phyloP scores from a whole-genome alignment of 2,797 vertebrate species.

The Chanos chanos region DNA sequence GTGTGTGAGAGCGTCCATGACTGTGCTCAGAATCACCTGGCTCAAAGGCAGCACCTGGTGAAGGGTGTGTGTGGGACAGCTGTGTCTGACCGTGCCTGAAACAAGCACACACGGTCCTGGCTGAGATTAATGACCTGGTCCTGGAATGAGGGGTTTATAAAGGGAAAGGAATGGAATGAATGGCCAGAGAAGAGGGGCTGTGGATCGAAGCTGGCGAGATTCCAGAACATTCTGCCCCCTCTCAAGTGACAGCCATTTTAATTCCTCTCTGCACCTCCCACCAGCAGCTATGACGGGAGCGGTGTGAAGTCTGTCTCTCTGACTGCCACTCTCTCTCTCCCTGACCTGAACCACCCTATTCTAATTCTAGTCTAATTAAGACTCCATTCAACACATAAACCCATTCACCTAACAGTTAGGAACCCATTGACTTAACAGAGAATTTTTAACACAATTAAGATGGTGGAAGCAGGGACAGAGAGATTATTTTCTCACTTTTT shows the following conservation, averaged over 20 bases:
- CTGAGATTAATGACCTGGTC: constrained; percentile 84
- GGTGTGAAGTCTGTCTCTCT: constrained; percentile 11
- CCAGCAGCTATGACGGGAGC: constrained; percentile 31
- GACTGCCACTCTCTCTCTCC: neutral
- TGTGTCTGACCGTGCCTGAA: constrained; percentile 78
- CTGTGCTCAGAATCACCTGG: constrained; percentile 52
- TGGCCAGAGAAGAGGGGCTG: constrained; percentile 57
- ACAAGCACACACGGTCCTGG: constrained; percentile 76
- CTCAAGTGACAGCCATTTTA: constrained; percentile 60
- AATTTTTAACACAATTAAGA: no score
- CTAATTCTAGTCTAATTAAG: constrained; percentile 6
- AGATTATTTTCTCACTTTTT: no score
- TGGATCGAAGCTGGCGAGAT: constrained; percentile 64
- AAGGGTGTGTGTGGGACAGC: constrained; percentile 65
- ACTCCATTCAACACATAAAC: constrained; percentile 11
- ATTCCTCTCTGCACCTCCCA: constrained; percentile 43
- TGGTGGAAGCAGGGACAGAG: no score
- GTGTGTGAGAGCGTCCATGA: neutral
- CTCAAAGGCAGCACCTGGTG: constrained; percentile 63
- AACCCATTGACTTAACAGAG: no score
- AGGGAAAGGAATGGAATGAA: constrained; percentile 75
- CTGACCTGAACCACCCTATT: neutral
- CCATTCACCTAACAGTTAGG: no score
- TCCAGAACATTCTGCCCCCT: constrained; percentile 58
- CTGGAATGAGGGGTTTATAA: constrained; percentile 82